Evolutionary conservation across 1,140 invertebrate genomes (phyloP), one percentile per base, ranked within the genome.

Genomic region (Grapholita molesta): DNA sequence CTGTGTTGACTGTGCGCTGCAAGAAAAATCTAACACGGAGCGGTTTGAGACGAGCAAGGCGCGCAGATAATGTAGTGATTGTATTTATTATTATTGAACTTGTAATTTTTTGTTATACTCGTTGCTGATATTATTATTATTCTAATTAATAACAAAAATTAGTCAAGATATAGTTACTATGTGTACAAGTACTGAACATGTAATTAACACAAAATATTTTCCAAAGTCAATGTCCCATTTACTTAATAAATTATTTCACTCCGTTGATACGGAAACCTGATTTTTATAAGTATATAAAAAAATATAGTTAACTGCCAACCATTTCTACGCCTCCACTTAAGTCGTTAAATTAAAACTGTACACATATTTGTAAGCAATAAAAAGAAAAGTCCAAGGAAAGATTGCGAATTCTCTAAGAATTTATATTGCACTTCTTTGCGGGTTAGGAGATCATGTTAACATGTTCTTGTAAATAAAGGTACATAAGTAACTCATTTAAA

Each of bases 11-110:
- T 71, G 52, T 57, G 28, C 64, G 42, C 55, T 23, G 68, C 33
- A 70, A n/a, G n/a, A 76, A 71, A 77, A 77, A 74, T 38, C 24
- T 30, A 42, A 70, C 42, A 70, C 66, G 57, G 65, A 68, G 67
- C 55, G 53, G 42, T 52, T 11, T 73, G 68, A 72, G 79, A 76
- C 73, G 72, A 71, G 57, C 71, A 66, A 71, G 70, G 72, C 71
- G 74, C 38, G 42, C 15, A 8, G 42, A 48, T 23, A 25, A 24
- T 25, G 28, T n/a, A 25, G 24, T 11, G 24, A 61, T 28, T 24
- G 28, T 25, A 21, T 48, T 48, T 48, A 48, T 21, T 48, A 48
- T 48, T 48, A 21, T 48, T 48, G 42, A 48, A 18, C 42, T 48
- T 48, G 18, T 48, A 1, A 21, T 48, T 21, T 3, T 48, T 7